These are phyloP conservation scores for Lampris megalopsis DNA, from an alignment of 2,113 vertebrate species.

Conservation along the genomic window DNA sequence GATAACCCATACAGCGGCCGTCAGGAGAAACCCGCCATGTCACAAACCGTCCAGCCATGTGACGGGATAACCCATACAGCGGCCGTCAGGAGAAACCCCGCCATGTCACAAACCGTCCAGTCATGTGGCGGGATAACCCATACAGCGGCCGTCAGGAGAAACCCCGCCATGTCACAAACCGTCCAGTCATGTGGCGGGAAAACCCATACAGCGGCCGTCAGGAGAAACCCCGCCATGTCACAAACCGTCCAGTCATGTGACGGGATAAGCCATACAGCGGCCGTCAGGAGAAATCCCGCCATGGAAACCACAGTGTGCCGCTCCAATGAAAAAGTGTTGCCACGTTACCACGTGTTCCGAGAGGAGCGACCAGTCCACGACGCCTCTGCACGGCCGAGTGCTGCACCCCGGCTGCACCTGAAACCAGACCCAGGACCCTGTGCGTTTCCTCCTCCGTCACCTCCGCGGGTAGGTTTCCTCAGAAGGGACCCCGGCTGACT, in stretches of 20 bases:
- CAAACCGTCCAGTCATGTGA: constrained; percentile 32
- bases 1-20: constrained; percentile 29
- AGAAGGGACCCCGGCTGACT: constrained; percentile 62
- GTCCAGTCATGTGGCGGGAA: no score
- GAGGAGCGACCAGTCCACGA: not conserved
- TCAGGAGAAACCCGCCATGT: constrained; percentile 19
- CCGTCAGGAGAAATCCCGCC: constrained; percentile 17
- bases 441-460: constrained; percentile 40
- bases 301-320: no score
- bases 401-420: not conserved
- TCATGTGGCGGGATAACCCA: constrained; percentile 28
- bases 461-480: constrained; percentile 70
- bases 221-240: not conserved
- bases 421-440: constrained; percentile 17
- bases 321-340: no score
- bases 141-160: constrained; percentile 30
- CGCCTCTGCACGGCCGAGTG: not conserved
- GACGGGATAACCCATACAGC: constrained; percentile 26
- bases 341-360: no score
- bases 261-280: constrained; percentile 29
- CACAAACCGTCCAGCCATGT: constrained; percentile 18
- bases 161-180: no score
- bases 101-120: constrained; percentile 1
- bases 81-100: constrained; percentile 20
- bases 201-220: no score